These are phyloP conservation scores for Crossaster papposus DNA, from an alignment of 53 echinoderm and acorn worm species.

Conservation along the genomic window DNA sequence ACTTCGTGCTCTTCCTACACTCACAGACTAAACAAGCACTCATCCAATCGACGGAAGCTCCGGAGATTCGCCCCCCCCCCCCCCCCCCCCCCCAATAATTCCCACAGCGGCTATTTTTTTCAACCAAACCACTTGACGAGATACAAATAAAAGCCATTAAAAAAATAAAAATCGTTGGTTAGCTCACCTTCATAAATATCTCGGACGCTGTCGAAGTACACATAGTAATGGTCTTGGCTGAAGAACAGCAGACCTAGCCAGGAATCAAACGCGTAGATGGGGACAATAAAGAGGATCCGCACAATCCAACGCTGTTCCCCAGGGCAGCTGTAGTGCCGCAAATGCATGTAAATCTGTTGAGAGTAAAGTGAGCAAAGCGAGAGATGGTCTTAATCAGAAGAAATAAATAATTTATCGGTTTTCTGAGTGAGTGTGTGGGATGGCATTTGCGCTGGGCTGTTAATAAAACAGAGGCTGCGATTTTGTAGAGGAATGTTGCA, in stretches of 20 bases:
- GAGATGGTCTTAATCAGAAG: background rate
- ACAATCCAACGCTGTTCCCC: conserved; percentile 98
- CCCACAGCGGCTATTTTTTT: background rate
- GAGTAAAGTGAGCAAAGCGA: background rate
- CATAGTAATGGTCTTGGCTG: conserved; percentile 97
- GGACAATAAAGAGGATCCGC: conserved; percentile 94
- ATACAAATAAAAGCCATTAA: background rate
- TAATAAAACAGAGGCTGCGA: background rate
- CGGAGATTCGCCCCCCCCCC: too few species aligned
- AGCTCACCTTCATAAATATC: conserved; percentile 96
- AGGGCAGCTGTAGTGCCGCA: conserved; percentile 91
- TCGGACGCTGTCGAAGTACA: conserved; percentile 97
- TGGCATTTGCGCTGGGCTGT: background rate
- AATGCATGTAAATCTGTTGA: conserved; percentile 89
- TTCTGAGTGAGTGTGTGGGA: background rate
- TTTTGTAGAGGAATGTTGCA: too few species aligned
- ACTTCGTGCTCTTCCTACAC: too few species aligned
- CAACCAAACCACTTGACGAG: background rate
- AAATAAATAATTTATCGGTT: background rate
- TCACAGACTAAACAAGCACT: too few species aligned
- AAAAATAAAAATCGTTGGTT: background rate
- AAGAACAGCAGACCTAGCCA: conserved; percentile 93
- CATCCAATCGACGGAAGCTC: too few species aligned
- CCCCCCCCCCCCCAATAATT: background rate
- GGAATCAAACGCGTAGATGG: conserved; percentile 98